These are phyloP conservation scores for Pristionchus arcanus DNA, from an alignment of 2,888 invertebrate genomes.

Conservation along the genomic window DNA sequence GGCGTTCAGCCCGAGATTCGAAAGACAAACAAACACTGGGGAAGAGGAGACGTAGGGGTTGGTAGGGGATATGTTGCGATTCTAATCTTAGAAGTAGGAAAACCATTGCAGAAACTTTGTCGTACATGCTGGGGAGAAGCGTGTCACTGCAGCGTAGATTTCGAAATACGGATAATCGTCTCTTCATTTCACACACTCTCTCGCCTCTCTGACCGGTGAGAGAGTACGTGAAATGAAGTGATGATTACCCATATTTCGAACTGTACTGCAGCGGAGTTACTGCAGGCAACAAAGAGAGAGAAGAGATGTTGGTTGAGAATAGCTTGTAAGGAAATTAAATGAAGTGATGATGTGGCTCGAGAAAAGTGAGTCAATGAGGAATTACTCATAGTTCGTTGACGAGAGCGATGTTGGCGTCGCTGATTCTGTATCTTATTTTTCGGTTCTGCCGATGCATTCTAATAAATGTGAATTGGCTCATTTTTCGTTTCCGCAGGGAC, in stretches of 20 bases:
- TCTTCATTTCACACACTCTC: no score
- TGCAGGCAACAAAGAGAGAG: background rate
- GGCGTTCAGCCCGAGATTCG: slow-evolving; percentile 21
- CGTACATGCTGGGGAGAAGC: no score
- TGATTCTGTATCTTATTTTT: background rate
- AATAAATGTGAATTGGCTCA: background rate
- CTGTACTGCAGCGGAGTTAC: background rate
- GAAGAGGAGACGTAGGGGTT: background rate
- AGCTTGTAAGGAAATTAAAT: background rate
- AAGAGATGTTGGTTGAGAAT: background rate
- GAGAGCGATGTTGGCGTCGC: background rate
- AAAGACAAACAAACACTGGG: slow-evolving; percentile 21
- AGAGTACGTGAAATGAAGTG: no score
- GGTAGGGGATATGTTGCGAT: background rate
- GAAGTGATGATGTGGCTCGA: background rate
- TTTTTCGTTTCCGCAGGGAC: no score
- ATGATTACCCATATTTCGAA: no score
- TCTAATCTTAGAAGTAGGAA: no score
- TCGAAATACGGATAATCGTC: no score
- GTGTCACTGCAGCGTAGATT: no score
- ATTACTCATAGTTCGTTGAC: background rate
- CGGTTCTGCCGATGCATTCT: background rate
- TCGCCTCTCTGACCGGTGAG: no score
- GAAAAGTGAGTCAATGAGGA: background rate
- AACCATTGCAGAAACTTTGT: no score